Base-by-base conservation (phyloP, 2,113 vertebrate genomes). In the Takifugu flavidus region DNA sequence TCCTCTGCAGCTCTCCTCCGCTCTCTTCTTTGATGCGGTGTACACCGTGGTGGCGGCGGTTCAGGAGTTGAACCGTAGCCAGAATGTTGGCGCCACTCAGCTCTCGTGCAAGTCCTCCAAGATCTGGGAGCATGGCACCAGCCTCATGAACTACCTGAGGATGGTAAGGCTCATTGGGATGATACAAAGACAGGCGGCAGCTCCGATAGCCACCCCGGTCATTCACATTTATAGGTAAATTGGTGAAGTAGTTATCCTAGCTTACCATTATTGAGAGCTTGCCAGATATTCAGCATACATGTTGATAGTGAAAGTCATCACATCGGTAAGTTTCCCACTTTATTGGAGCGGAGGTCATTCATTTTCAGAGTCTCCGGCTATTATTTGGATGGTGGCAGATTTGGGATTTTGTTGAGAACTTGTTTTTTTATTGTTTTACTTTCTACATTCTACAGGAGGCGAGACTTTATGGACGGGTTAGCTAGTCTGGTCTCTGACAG, bases 91-190 rank as follows among this genome's bases (percentile, higher is more conserved):
- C 0, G 96, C 96, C 67, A 98, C 95, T 72, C 94, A 96, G 55
- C 91, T 99, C 80, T 98, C 96, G 74, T 99, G 97, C 11, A 95
- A 95, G 74, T 98, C 96, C 0, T 94, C 97, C 6, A 97, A 98
- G 89, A 98, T 99, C 88, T 99, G 97, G 97, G 95, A 98, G 81
- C 97, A 99, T 0, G 97, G 96, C 66, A 99, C 97, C 85, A 99
- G 97, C 87, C 93, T 99, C 71, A 98, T 98, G 97, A 99, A 99
- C 89, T 98, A 99, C 88, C 91, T 99, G 82, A 92, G 96, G 87
- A 98, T 98, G 96, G 96, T 98, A 91, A 97, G 95, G 50, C 62
- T 57, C 56, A 49, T 55, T 49, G 65, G 57, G 62, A 67, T 15
- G 2, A 42, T 25, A 54, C 54, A 27, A 53, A 61, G 50, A 65